Evolutionary conservation across 2,888 invertebrate species (phyloP).

Genomic region (Tetropium fuscum): DNA sequence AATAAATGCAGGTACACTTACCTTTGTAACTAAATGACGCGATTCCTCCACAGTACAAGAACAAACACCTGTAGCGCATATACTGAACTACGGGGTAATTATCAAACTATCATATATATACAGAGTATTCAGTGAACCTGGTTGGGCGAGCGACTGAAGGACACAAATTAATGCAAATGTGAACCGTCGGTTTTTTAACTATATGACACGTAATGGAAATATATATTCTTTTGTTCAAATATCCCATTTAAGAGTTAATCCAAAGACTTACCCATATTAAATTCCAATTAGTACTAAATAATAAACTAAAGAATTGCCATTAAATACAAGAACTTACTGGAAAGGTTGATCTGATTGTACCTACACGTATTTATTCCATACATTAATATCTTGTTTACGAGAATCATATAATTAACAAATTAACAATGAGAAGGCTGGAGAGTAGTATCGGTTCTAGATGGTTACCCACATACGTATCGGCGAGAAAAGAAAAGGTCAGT

Average conservation of each 20-base stretch:
- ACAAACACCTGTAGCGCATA: neutral
- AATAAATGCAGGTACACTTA: neutral
- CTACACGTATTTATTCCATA: no score
- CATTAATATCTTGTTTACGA: no score
- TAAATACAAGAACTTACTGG: no score
- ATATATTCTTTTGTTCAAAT: neutral
- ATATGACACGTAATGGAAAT: neutral
- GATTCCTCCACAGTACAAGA: neutral
- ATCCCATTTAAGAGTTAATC: neutral
- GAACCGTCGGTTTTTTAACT: neutral
- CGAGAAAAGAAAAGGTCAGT: no score
- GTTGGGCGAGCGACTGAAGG: slow-evolving; percentile 17
- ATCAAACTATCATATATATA: slow-evolving; percentile 19
- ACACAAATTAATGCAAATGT: slow-evolving; percentile 21
- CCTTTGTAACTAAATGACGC: neutral
- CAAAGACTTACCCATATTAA: no score
- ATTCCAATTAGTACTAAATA: no score
- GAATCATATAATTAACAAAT: no score
- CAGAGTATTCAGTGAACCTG: slow-evolving; percentile 20
- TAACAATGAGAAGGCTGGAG: no score
- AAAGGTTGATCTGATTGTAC: no score
- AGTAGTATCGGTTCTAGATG: no score
- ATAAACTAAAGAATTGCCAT: no score
- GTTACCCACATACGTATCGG: no score
- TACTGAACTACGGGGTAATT: slow-evolving; percentile 22